Conservation (phyloP, 2,113 vertebrate species). For the Parus major region DNA sequence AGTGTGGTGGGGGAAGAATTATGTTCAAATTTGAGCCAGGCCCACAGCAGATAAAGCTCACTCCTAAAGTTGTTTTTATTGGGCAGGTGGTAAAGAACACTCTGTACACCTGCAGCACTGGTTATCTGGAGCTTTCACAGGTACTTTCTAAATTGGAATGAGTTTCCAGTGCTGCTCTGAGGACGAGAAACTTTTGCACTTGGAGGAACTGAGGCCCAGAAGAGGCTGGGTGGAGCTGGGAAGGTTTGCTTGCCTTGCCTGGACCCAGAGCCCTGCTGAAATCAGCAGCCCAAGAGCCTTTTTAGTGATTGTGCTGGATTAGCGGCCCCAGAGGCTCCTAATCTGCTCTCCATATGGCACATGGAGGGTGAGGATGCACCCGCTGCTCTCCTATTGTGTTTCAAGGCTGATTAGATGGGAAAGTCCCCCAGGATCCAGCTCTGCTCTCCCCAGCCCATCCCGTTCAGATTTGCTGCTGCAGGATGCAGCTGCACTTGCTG, state of each 20-base stretch:
- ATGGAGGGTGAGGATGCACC: background rate
- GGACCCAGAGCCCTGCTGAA: background rate
- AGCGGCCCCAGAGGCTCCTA: constrained; percentile 1
- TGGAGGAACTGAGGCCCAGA: background rate
- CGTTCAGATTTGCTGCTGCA: background rate
- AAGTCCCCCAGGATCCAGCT: background rate
- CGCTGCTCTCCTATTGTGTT: background rate
- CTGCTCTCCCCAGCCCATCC: background rate
- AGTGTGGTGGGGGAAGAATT: background rate
- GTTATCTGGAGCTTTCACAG: background rate
- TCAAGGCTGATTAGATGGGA: background rate
- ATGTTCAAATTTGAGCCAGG: background rate
- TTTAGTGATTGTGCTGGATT: background rate
- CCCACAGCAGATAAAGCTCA: background rate
- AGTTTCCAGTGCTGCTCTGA: background rate
- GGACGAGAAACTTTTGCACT: background rate
- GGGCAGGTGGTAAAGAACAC: background rate
- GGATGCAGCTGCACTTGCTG: background rate
- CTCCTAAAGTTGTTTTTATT: background rate
- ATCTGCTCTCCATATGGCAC: constrained; percentile 31
- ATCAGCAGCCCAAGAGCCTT: background rate
- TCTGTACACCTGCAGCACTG: background rate
- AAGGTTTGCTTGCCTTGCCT: background rate
- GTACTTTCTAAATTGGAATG: background rate
- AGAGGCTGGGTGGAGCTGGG: background rate